Evolutionary conservation across 2,888 invertebrate species (phyloP).

Genomic region (Cremastinae sp.): DNA sequence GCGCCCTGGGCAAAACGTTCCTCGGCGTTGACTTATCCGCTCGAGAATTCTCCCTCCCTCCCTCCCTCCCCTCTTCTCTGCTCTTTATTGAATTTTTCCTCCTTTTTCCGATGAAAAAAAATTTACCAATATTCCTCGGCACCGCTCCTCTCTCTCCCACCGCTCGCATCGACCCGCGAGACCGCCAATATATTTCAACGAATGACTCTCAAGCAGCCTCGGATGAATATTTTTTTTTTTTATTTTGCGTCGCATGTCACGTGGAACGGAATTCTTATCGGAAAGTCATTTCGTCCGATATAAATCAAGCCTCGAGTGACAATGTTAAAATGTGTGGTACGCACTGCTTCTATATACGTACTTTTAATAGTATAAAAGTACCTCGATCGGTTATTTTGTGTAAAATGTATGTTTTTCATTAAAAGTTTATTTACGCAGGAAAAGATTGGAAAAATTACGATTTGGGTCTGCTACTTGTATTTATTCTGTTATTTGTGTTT

Average conservation of each 20-base stretch:
- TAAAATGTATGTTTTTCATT: too few relatives aligned
- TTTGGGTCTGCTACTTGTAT: too few relatives aligned
- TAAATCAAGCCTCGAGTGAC: too few relatives aligned
- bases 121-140: slow-evolving; percentile 42
- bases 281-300: neutral
- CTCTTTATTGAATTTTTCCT: slow-evolving; percentile 55
- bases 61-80: too few relatives aligned
- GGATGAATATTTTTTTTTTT: slow-evolving; percentile 38
- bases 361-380: too few relatives aligned
- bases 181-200: slow-evolving; percentile 48
- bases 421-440: too few relatives aligned
- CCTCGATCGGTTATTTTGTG: too few relatives aligned
- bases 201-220: slow-evolving; percentile 32
- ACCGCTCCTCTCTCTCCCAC: slow-evolving; percentile 7
- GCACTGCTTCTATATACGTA: too few relatives aligned
- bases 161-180: neutral
- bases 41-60: slow-evolving; percentile 48
- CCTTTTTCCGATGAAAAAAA: slow-evolving; percentile 36
- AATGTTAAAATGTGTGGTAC: too few relatives aligned
- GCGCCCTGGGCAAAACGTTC: slow-evolving; percentile 33
- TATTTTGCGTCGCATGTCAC: slow-evolving; percentile 20
- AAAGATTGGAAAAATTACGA: too few relatives aligned
- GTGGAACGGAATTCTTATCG: slow-evolving; percentile 10
- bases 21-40: slow-evolving; percentile 55
- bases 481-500: too few relatives aligned